These are phyloP conservation scores for Drosophila littoralis DNA, from an alignment of 1,140 invertebrate genomes.

Conservation along the genomic window DNA sequence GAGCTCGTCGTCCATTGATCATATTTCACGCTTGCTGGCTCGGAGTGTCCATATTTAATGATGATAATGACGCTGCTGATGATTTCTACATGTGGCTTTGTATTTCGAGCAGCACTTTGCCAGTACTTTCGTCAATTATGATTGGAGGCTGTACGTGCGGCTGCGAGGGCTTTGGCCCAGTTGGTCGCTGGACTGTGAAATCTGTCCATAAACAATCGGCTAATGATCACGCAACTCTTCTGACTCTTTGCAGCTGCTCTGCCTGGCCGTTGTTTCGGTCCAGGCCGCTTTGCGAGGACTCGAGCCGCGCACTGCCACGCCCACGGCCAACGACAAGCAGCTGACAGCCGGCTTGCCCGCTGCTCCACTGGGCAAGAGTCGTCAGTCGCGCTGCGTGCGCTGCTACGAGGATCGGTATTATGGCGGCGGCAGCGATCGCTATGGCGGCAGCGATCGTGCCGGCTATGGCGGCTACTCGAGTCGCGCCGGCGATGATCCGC, in stretches of 20 bases:
- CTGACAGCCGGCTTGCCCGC: slow-evolving; percentile 28
- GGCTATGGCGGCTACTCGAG: slow-evolving; percentile 65
- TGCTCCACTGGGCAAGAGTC: slow-evolving; percentile 63
- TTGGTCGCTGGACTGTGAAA: slow-evolving; percentile 69
- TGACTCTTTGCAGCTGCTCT: slow-evolving; percentile 47
- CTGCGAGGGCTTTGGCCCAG: slow-evolving; percentile 57
- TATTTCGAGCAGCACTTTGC: slow-evolving; percentile 46
- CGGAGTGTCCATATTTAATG: slow-evolving; percentile 65
- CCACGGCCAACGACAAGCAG: slow-evolving; percentile 15
- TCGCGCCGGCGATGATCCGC: slow-evolving; percentile 57
- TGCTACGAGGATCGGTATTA: slow-evolving; percentile 78
- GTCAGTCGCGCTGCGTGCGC: slow-evolving; percentile 77
- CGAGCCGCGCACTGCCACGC: slow-evolving; percentile 49
- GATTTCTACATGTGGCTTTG: slow-evolving; percentile 47
- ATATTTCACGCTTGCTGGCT: slow-evolving; percentile 76
- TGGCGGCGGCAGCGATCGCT: slow-evolving; percentile 29
- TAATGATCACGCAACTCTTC: slow-evolving; percentile 55
- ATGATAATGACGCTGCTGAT: slow-evolving; percentile 49
- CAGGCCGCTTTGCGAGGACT: slow-evolving; percentile 36
- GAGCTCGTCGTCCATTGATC: slow-evolving; percentile 50
- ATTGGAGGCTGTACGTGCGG: slow-evolving; percentile 57
- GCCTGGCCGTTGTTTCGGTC: slow-evolving; percentile 51
- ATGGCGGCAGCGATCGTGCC: slow-evolving; percentile 51
- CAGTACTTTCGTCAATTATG: slow-evolving; percentile 70
- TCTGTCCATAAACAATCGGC: slow-evolving; percentile 72